A percentile compares a stretch with the other conserved stretches of the same genome.
These are phyloP conservation scores for Acronicta aceris DNA, from an alignment of 2,888 invertebrate genomes.

Conservation along the genomic window DNA sequence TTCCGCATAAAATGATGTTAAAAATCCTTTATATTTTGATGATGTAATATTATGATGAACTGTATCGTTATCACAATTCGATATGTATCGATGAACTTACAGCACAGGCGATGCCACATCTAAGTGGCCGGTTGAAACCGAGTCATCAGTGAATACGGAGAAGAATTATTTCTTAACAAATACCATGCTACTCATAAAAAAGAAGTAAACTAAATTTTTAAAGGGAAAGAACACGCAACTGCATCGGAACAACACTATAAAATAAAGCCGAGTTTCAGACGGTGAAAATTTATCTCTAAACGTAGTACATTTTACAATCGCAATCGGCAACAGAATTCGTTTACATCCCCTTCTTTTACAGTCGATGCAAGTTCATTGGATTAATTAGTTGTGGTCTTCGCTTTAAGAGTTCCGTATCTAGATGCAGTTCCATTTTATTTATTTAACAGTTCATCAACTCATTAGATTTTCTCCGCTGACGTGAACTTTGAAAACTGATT, in stretches of 20 bases:
- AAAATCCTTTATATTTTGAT: no score
- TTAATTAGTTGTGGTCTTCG: slow-evolving; percentile 48
- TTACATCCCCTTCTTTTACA: slow-evolving; percentile 46
- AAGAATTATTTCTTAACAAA: neutral
- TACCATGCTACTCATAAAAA: neutral
- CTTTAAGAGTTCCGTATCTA: slow-evolving; percentile 12
- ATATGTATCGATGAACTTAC: no score
- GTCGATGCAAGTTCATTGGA: slow-evolving; percentile 45
- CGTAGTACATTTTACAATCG: slow-evolving; percentile 42
- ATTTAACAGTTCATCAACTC: neutral
- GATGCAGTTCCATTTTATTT: slow-evolving; percentile 2
- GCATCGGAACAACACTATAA: slow-evolving; percentile 33
- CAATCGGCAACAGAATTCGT: slow-evolving; percentile 50
- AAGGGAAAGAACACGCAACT: slow-evolving; percentile 11
- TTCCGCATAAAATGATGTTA: no score
- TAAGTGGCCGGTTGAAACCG: no score
- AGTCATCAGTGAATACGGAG: neutral
- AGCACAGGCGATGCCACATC: no score
- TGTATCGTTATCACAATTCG: no score
- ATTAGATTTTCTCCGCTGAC: neutral
- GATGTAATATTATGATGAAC: no score
- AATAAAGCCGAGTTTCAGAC: slow-evolving; percentile 44
- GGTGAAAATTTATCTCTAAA: slow-evolving; percentile 46
- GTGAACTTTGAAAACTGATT: neutral
- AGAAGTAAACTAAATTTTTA: neutral